These are phyloP conservation scores for Lagocephalus sceleratus DNA, from an alignment of 2,797 vertebrate species.

Conservation along the genomic window DNA sequence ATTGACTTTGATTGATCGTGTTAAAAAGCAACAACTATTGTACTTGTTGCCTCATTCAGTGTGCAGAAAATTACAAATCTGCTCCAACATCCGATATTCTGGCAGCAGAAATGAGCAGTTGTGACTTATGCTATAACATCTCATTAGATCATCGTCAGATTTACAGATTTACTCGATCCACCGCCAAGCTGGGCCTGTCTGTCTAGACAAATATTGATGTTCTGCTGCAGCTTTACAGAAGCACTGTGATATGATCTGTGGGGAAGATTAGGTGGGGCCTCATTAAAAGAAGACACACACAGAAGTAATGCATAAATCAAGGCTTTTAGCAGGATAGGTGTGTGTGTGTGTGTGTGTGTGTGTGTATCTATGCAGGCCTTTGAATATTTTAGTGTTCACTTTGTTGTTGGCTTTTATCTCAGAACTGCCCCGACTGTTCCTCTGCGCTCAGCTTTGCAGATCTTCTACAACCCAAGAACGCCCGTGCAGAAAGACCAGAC, in stretches of 20 bases:
- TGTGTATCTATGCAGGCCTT: neutral
- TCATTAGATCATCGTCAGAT: constrained; percentile 2
- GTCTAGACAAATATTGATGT: constrained; percentile 57
- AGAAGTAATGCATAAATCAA: constrained; percentile 11
- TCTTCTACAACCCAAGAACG: too few species aligned
- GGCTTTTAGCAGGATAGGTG: constrained; percentile 41
- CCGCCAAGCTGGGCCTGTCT: constrained; percentile 1
- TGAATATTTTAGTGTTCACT: too few species aligned
- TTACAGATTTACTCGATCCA: constrained; percentile 4
- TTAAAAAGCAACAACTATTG: too few species aligned
- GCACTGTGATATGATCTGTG: constrained; percentile 18
- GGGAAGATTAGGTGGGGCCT: constrained; percentile 12
- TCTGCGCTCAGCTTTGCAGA: too few species aligned
- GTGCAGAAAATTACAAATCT: neutral
- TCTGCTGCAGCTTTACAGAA: constrained; percentile 4
- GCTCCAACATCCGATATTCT: neutral
- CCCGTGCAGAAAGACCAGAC: too few species aligned
- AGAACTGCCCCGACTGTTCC: too few species aligned
- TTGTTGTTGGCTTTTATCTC: too few species aligned
- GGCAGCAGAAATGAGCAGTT: neutral
- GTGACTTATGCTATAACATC: neutral
- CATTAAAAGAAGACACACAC: constrained; percentile 1
- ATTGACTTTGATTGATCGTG: too few species aligned
- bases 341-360: neutral
- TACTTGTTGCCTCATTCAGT: neutral